Conservation (phyloP, 2,797 vertebrate genomes). For the Sebastes diaconus region DNA sequence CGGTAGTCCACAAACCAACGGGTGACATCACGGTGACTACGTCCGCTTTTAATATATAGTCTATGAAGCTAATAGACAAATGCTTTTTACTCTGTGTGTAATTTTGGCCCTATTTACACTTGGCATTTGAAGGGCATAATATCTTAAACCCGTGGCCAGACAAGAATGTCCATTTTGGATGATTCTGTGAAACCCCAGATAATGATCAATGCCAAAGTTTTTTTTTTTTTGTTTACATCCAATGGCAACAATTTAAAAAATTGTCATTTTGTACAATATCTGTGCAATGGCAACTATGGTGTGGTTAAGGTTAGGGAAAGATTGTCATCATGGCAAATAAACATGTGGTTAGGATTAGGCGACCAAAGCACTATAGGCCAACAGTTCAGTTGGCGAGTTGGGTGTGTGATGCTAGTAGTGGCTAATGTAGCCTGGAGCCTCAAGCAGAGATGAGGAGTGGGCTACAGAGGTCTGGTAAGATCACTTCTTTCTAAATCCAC, state of each 20-base stretch:
- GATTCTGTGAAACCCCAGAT: background rate
- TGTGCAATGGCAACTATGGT: background rate
- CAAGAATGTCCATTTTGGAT: background rate
- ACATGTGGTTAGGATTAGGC: background rate
- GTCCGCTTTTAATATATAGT: background rate
- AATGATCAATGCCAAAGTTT: background rate
- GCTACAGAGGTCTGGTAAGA: background rate
- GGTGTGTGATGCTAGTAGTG: background rate
- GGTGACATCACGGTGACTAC: background rate
- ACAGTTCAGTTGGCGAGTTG: background rate
- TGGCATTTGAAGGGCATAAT: background rate
- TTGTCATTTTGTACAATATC: background rate
- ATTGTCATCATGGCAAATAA: constrained; percentile 12
- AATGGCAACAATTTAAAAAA: background rate
- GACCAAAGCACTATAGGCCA: background rate
- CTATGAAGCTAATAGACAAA: background rate
- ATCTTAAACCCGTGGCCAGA: background rate
- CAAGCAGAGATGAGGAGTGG: background rate
- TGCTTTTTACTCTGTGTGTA: background rate
- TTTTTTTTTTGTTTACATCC: background rate
- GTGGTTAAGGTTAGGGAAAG: background rate
- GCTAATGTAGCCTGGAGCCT: background rate
- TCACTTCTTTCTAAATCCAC: background rate
- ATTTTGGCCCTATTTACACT: background rate
- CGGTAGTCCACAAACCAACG: background rate